Evolutionary conservation across 2,797 vertebrate species (phyloP), one percentile per base, ranked within the genome.

Genomic region (Tenualosa thibaudeaui): DNA sequence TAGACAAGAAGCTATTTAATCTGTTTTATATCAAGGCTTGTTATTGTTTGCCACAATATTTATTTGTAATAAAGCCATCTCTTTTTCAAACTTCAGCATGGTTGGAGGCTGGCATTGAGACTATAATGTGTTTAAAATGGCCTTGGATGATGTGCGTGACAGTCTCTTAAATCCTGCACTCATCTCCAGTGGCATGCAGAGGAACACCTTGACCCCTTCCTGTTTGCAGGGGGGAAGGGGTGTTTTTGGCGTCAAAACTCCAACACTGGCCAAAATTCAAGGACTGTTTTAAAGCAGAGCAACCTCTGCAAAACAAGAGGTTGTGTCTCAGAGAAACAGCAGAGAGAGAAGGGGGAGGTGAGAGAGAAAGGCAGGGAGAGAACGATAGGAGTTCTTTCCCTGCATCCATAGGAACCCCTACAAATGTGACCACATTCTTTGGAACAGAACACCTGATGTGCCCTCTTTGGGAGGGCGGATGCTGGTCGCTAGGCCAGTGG

Each of bases 161-260:
- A 81, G 81, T 50, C 84, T 50, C 71, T 86, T 49, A 88, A 83
- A 88, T 83, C 54, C 6, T 5, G 26, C 81, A 84, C 81, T 83
- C 86, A 62, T 71, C 26, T 53, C 19, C n/a, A 81, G 83, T 83
- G 85, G 84, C 68, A 84, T 53, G 53, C 46, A 56, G 51, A n/a
- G 17, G 5, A 49, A 83, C 58, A 58, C 87, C 87, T 91, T 91
- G 89, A 91, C 88, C 87, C 71, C 82, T 85, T 86, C 85, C 83
- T 87, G 87, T 89, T 87, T 89, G 62, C 51, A 37, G 65, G 68
- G 31, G 68, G 68, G 68, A 15, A 13, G 37, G 71, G 31, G 71
- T 31, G 71, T 5, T 46, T 78, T 78, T 78, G 71, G 17, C 26
- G 71, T 78, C 71, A 78, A 87, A 86, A 65, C 81, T 56, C 40